phyloP scores from a whole-genome alignment of 2,888 invertebrate genomes.

The Epinotia bilunana region DNA sequence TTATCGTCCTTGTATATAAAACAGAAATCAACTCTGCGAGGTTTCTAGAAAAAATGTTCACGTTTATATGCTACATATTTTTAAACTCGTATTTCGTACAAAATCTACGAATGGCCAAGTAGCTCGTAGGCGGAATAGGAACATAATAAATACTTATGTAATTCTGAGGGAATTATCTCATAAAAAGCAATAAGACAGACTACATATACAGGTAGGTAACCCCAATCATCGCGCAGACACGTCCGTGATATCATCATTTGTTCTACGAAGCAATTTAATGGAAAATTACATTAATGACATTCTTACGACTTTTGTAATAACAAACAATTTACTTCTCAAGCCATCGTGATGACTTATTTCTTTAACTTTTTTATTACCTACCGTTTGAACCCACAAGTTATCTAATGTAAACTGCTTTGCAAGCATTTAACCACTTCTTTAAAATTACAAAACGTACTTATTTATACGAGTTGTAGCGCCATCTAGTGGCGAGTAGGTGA shows the following conservation, averaged over 20 bases:
- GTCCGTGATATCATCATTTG: slow-evolving; percentile 26
- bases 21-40: no score
- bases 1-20: no score
- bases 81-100: no score
- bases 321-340: background rate
- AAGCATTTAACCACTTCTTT: background rate
- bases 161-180: background rate
- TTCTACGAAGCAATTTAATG: slow-evolving; percentile 22
- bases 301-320: background rate
- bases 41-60: no score
- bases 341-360: background rate
- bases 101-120: no score
- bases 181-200: background rate
- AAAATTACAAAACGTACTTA: background rate
- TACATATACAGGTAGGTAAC: background rate
- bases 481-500: slow-evolving; percentile 42
- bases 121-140: no score
- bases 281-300: slow-evolving; percentile 23
- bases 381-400: background rate
- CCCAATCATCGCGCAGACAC: background rate
- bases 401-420: background rate
- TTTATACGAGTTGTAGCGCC: slow-evolving; percentile 22
- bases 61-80: no score
- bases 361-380: background rate
- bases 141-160: no score